phyloP scores from a whole-genome alignment of 2,113 vertebrate genomes.

The Istiophorus platypterus region DNA sequence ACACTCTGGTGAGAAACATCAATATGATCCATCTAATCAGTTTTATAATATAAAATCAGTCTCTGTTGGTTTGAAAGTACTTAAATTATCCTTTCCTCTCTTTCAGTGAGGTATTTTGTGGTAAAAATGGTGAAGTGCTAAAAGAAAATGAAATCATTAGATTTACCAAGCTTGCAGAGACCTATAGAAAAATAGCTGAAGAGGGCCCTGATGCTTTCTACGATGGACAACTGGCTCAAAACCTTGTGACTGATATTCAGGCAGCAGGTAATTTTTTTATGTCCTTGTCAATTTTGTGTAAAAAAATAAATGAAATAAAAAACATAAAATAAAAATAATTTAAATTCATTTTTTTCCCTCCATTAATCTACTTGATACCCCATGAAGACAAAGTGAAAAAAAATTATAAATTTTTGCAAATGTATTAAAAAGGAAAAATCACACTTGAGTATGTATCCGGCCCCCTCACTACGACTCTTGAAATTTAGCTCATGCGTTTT shows the following conservation, averaged over 20 bases:
- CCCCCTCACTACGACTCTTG: too few species aligned
- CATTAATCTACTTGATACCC: too few species aligned
- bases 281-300: too few species aligned
- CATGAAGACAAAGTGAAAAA: too few species aligned
- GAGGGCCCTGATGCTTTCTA: conserved; percentile 91
- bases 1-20: conserved; percentile 86
- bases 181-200: conserved; percentile 87
- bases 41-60: neutral
- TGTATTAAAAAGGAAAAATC: too few species aligned
- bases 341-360: too few species aligned
- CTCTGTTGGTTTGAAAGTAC: neutral
- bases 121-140: conserved; percentile 81
- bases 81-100: neutral
- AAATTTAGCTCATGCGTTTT: too few species aligned
- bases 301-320: too few species aligned
- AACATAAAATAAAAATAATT: too few species aligned
- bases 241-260: conserved; percentile 90
- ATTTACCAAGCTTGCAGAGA: conserved; percentile 87
- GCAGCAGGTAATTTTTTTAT: conserved; percentile 84
- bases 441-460: too few species aligned
- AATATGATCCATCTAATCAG: neutral
- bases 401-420: too few species aligned
- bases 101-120: conserved; percentile 92
- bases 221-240: conserved; percentile 86
- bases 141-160: conserved; percentile 87